Conservation (phyloP, 2,113 vertebrate species). For the Phyllopteryx taeniolatus region DNA sequence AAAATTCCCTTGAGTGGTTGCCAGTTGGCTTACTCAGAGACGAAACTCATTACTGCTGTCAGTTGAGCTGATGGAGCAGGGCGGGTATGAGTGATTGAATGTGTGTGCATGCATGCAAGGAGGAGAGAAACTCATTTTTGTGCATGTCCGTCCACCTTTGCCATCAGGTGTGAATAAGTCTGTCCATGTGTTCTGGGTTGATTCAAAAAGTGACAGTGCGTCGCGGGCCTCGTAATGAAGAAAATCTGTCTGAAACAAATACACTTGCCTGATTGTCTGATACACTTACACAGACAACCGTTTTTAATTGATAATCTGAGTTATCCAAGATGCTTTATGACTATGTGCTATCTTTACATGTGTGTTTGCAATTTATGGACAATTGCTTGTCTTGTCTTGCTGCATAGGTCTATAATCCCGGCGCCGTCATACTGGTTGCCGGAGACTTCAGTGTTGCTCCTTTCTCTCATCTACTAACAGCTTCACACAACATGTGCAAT, state of each 20-base stretch:
- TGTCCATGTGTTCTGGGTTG: not conserved
- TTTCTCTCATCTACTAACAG: too few species aligned
- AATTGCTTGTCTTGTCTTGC: too few species aligned
- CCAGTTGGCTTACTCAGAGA: constrained; percentile 79
- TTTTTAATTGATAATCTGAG: not conserved
- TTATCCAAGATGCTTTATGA: not conserved
- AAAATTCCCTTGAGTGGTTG: constrained; percentile 81
- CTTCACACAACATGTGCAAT: too few species aligned
- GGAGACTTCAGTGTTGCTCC: too few species aligned
- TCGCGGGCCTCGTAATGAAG: too few species aligned
- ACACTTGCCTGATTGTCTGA: too few species aligned
- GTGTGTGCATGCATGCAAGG: constrained; percentile 1
- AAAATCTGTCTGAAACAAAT: too few species aligned
- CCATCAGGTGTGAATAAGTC: not conserved
- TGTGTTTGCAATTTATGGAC: not conserved
- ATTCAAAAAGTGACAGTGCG: not conserved
- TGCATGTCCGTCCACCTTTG: constrained; percentile 5
- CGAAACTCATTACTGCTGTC: constrained; percentile 83
- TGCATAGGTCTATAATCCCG: too few species aligned
- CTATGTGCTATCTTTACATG: not conserved
- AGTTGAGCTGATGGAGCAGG: constrained; percentile 71
- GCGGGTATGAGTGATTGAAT: constrained; percentile 41
- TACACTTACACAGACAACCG: too few species aligned
- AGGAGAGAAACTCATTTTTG: constrained; percentile 38
- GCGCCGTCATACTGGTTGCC: too few species aligned